These are phyloP conservation scores for Xylota sylvarum DNA, from an alignment of 2,888 invertebrate species.

Conservation along the genomic window DNA sequence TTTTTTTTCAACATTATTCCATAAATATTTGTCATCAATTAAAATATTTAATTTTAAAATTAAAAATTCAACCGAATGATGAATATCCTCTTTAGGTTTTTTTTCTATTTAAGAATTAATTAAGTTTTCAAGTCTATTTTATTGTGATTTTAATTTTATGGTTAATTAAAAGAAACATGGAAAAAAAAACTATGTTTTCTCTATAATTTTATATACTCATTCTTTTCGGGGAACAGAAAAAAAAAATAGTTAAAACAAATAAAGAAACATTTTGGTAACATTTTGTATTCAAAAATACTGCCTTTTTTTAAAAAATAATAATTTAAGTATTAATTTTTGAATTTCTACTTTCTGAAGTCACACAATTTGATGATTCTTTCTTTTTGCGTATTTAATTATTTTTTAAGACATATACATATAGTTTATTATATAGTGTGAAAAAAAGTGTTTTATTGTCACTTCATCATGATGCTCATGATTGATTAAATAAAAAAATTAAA, in stretches of 20 bases:
- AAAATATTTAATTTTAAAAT: conserved; percentile 30
- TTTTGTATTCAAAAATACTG: conserved; percentile 66
- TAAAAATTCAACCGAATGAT: conserved; percentile 43
- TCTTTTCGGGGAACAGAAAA: conserved; percentile 16
- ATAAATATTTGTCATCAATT: conserved; percentile 42
- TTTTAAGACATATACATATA: conserved; percentile 62
- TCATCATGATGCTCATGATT: conserved; percentile 58
- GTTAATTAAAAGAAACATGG: conserved; percentile 63
- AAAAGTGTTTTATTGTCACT: conserved; percentile 52
- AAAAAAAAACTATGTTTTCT: conserved; percentile 26
- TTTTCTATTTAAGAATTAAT: conserved; percentile 55
- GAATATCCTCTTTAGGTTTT: conserved; percentile 19
- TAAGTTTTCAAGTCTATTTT: conserved; percentile 83
- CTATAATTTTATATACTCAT: conserved; percentile 31
- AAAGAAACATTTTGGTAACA: conserved; percentile 55
- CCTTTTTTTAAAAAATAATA: conserved; percentile 50
- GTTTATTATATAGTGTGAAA: conserved; percentile 68
- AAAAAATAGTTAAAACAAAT: conserved; percentile 24
- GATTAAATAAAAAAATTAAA: conserved; percentile 33
- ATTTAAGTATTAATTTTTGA: conserved; percentile 33
- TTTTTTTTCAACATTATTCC: conserved; percentile 6
- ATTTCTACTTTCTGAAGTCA: conserved; percentile 55
- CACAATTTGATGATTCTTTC: conserved; percentile 41
- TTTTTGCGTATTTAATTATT: conserved; percentile 71
- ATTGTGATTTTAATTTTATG: conserved; percentile 85